A percentile compares a stretch with the other conserved stretches of the same genome.
phyloP scores from a whole-genome alignment of 1,140 invertebrate genomes.

The Drosophila repletoides region DNA sequence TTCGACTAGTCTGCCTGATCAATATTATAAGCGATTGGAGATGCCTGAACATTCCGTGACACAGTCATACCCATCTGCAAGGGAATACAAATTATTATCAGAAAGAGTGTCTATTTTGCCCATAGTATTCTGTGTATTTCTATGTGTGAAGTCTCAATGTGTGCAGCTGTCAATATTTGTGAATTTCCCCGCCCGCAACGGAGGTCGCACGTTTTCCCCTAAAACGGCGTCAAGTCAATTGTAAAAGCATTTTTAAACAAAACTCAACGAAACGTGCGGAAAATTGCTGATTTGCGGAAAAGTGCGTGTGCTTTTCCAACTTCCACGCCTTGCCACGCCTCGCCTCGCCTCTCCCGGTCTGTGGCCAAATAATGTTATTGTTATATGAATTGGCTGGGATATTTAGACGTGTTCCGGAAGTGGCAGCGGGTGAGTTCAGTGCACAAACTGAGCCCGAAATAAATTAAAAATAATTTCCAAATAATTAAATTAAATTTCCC shows the following conservation, averaged over 20 bases:
- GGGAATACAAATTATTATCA: too few species aligned
- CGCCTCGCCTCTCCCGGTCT: background rate
- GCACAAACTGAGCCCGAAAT: background rate
- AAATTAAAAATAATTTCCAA: background rate
- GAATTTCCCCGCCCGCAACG: background rate
- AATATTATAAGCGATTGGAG: too few species aligned
- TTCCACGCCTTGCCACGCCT: too few species aligned
- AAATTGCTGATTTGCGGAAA: slow-evolving; percentile 65
- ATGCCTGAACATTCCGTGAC: too few species aligned
- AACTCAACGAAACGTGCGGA: slow-evolving; percentile 73
- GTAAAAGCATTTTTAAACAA: slow-evolving; percentile 78
- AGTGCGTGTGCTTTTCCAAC: slow-evolving; percentile 45
- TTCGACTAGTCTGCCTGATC: too few species aligned
- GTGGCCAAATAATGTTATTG: slow-evolving; percentile 56
- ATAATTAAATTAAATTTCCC: slow-evolving; percentile 13
- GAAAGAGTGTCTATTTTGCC: too few species aligned
- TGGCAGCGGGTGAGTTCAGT: slow-evolving; percentile 45
- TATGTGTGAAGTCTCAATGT: background rate
- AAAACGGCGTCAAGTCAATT: slow-evolving; percentile 53
- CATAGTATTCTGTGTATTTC: too few species aligned
- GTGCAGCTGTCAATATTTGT: slow-evolving; percentile 25
- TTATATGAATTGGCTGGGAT: slow-evolving; percentile 62
- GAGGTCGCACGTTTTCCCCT: too few species aligned
- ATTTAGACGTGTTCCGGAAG: slow-evolving; percentile 40
- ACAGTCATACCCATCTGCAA: too few species aligned